Conservation (phyloP, 2,113 vertebrate genomes). For the Ictalurus punctatus region DNA sequence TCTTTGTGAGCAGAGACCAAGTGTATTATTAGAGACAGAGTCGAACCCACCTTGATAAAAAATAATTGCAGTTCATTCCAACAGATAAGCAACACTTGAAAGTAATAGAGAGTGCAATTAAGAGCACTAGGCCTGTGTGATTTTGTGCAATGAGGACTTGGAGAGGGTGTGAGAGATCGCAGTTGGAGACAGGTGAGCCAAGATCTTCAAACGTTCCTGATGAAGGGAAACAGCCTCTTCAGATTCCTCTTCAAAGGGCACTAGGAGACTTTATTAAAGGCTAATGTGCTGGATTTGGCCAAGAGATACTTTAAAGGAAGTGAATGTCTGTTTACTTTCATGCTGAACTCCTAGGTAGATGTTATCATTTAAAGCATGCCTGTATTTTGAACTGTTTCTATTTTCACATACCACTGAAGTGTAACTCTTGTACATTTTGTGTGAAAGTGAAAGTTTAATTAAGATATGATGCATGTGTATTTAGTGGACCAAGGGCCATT, state of each 20-base stretch:
- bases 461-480: background rate
- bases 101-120: constrained; percentile 18
- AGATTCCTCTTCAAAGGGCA: constrained; percentile 42
- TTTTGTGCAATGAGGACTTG: background rate
- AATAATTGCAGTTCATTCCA: constrained; percentile 35
- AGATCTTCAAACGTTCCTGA: constrained; percentile 37
- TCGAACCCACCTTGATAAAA: constrained; percentile 38
- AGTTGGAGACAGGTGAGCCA: constrained; percentile 28
- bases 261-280: constrained; percentile 41
- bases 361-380: constrained; percentile 11
- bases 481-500: background rate
- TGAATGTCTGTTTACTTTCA: constrained; percentile 36
- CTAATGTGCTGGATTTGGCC: constrained; percentile 34
- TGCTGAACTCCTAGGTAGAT: background rate
- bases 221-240: constrained; percentile 33
- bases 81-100: constrained; percentile 29
- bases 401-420: background rate
- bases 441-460: background rate
- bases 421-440: background rate
- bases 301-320: constrained; percentile 24
- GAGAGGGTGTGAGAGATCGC: background rate
- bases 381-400: background rate
- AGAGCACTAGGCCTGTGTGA: background rate
- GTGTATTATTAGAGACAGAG: constrained; percentile 17
- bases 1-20: constrained; percentile 14